These are phyloP conservation scores for Mayetiola destructor DNA, from an alignment of 2,888 invertebrate genomes.

Conservation along the genomic window DNA sequence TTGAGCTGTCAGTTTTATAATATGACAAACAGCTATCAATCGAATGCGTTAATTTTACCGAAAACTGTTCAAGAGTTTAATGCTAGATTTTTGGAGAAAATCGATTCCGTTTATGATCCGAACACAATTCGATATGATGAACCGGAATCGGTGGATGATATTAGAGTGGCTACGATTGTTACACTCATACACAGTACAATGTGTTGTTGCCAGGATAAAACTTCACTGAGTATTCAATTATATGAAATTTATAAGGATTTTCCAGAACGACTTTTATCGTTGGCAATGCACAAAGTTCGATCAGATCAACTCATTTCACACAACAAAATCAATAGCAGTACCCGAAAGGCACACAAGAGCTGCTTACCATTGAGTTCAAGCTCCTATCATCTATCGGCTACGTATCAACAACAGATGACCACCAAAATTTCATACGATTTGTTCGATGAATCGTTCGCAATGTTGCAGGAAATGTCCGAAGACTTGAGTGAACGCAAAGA, in stretches of 20 bases:
- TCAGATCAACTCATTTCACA: slow-evolving; percentile 44
- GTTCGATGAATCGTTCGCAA: slow-evolving; percentile 12
- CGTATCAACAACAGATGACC: slow-evolving; percentile 31
- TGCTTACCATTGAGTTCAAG: slow-evolving; percentile 26
- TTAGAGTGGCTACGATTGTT: slow-evolving; percentile 40
- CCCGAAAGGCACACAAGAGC: slow-evolving; percentile 20
- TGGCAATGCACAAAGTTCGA: slow-evolving; percentile 45
- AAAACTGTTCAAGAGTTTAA: slow-evolving; percentile 29
- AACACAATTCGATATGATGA: slow-evolving; percentile 25
- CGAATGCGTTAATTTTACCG: slow-evolving; percentile 24
- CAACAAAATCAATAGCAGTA: slow-evolving; percentile 31
- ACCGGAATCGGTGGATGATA: slow-evolving; percentile 36
- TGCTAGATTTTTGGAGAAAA: slow-evolving; percentile 19
- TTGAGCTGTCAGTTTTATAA: slow-evolving; percentile 27
- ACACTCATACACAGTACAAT: slow-evolving; percentile 51
- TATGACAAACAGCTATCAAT: slow-evolving; percentile 14
- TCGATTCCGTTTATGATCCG: slow-evolving; percentile 15
- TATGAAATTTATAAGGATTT: slow-evolving; percentile 58
- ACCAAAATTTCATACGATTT: slow-evolving; percentile 25
- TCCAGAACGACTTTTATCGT: slow-evolving; percentile 46
- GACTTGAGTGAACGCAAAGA: slow-evolving; percentile 19
- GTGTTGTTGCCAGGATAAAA: slow-evolving; percentile 44
- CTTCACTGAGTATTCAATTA: slow-evolving; percentile 48
- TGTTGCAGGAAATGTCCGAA: not conserved
- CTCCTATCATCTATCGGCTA: slow-evolving; percentile 33